Conservation (phyloP, 2,113 vertebrate genomes). For the Toxostoma redivivum region DNA sequence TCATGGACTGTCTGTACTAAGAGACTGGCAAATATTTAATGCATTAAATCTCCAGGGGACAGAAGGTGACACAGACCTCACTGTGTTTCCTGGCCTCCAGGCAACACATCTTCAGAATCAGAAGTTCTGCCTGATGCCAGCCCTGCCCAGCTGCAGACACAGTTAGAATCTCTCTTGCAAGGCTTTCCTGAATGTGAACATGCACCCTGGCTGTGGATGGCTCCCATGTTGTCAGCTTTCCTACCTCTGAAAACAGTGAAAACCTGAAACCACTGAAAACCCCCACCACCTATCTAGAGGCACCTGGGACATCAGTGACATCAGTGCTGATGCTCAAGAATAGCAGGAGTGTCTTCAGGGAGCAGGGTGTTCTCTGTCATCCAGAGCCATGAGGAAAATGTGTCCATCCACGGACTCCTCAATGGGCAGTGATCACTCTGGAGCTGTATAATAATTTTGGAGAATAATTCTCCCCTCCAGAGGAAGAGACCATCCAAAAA, state of each 20-base stretch:
- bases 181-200: fast-evolving
- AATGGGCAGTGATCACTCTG: background rate
- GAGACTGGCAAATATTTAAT: background rate
- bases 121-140: background rate
- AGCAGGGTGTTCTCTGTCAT: background rate
- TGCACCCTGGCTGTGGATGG: background rate
- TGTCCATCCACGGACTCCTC: background rate
- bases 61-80: background rate
- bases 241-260: background rate
- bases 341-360: background rate
- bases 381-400: background rate
- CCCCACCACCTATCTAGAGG: background rate
- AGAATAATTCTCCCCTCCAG: background rate
- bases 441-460: background rate
- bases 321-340: background rate
- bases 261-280: background rate
- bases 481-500: background rate
- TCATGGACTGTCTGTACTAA: background rate
- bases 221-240: background rate
- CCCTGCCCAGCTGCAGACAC: background rate
- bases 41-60: background rate
- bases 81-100: background rate
- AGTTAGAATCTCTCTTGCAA: background rate
- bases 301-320: fast-evolving
- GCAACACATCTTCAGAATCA: background rate